Base-by-base conservation (phyloP, 2,888 invertebrate genomes). In the Mechanitis messenoides region DNA sequence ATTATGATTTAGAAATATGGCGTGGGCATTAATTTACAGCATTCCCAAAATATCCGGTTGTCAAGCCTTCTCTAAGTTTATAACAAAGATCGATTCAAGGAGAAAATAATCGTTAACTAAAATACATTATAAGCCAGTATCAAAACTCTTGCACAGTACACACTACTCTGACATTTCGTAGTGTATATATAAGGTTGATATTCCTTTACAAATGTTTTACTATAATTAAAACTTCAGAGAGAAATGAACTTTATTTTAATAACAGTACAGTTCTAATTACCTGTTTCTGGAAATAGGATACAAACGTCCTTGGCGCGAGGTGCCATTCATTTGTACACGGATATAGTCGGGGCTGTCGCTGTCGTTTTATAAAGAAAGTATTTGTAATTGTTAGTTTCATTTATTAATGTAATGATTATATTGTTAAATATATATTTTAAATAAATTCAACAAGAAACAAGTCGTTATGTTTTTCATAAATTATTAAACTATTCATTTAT, bases 71-170 rank as follows among this genome's bases (percentile, higher is more conserved):
- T 4, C 31, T 7, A 31, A 50, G 6, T 6, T 31, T 50, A 50
- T 31, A 28, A 31, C 31, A 31, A 50, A 50, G 50, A 50, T n/a
- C 50, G 50, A 50, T 28, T 60, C 62, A 65, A 65, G 64, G 64
- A 65, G 64, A 65, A 58, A 65, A 62, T 46, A 47, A 55, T 58
- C 58, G 62, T 65, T 42, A 42, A 42, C 42, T 42, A 65, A 65
- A 60, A 55, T 53, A 58, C 57, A 46, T 55, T 46, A 57, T 38
- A 47, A 20, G 50, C 45, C n/a, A 12, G n/a, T 33, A 31, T 46
- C 47, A 6, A 28, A 47, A 7, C 42, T 42, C 9, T 9, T 42
- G n/a, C 9, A 50, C 31, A 7, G 42, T 31, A 5, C 50, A 50
- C 3, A 31, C 50, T 6, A 50, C n/a, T 50, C 7, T 50, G 31